Evolutionary conservation across 2,113 vertebrate genomes (phyloP).

Genomic region (Scomber colias): DNA sequence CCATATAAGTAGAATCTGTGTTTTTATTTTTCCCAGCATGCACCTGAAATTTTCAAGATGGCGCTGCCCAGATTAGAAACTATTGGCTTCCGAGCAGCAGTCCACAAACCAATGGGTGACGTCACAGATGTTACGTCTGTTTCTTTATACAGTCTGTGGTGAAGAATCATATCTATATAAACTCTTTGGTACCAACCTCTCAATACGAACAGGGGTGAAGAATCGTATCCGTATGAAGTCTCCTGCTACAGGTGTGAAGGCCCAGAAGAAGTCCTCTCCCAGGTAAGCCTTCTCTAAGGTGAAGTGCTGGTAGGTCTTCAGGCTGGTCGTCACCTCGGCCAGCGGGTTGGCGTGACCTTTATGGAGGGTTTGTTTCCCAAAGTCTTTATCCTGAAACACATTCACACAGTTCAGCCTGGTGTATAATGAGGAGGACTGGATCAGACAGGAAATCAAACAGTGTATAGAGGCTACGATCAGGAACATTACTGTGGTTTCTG

Average conservation of each 20-base stretch:
- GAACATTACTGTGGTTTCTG: no score
- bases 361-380: conserved; percentile 94
- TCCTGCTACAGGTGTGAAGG: conserved; percentile 94
- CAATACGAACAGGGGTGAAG: conserved; percentile 94
- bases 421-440: not conserved
- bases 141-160: no score
- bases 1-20: no score
- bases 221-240: conserved; percentile 98
- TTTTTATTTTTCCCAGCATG: no score
- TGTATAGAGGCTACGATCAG: no score
- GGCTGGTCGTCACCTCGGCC: conserved; percentile 96
- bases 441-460: not conserved
- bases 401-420: not conserved
- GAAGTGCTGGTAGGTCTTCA: conserved; percentile 99
- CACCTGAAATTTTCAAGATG: no score
- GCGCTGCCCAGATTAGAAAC: no score
- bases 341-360: conserved; percentile 97
- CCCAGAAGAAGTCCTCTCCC: conserved; percentile 99
- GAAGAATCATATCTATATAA: no score
- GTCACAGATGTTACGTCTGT: no score
- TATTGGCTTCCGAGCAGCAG: no score
- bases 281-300: conserved; percentile 98
- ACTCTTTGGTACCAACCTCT: conserved; percentile 85
- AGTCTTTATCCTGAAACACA: conserved; percentile 93
- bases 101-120: no score